These are phyloP conservation scores for Carcina quercana DNA, from an alignment of 2,888 invertebrate genomes.

Conservation along the genomic window DNA sequence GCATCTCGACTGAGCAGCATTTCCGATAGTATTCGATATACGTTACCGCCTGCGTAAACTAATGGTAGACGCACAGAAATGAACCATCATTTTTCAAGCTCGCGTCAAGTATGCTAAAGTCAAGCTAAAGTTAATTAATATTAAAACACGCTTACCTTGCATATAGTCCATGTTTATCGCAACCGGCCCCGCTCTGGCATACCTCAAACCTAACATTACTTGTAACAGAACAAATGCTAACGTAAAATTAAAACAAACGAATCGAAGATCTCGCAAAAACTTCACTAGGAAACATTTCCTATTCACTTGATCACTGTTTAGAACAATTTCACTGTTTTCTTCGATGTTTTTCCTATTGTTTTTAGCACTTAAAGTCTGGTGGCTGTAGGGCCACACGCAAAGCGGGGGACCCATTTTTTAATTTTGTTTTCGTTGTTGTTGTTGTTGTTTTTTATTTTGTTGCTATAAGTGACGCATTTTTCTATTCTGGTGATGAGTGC, in stretches of 20 bases:
- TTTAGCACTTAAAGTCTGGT: slow-evolving; percentile 20
- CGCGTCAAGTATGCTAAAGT: too few species aligned
- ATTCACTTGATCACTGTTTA: slow-evolving; percentile 25
- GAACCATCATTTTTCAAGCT: too few species aligned
- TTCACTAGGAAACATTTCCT: slow-evolving; percentile 33
- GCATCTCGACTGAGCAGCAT: too few species aligned
- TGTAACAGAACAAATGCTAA: slow-evolving; percentile 44
- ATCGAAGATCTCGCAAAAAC: slow-evolving; percentile 36
- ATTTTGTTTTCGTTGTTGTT: slow-evolving; percentile 5
- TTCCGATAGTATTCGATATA: too few species aligned
- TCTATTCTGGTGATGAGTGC: slow-evolving; percentile 4
- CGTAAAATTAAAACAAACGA: slow-evolving; percentile 46
- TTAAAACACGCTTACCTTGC: slow-evolving; percentile 41
- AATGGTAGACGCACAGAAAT: too few species aligned
- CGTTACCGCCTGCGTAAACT: too few species aligned
- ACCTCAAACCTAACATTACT: slow-evolving; percentile 40
- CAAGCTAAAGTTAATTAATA: too few species aligned
- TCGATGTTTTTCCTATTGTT: slow-evolving; percentile 10
- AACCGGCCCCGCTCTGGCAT: slow-evolving; percentile 53
- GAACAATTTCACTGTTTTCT: slow-evolving; percentile 17
- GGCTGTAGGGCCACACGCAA: slow-evolving; percentile 47
- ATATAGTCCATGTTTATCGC: slow-evolving; percentile 58
- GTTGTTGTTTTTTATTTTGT: slow-evolving; percentile 6
- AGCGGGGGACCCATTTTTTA: slow-evolving; percentile 54
- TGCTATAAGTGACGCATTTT: slow-evolving; percentile 39